Base-by-base conservation (phyloP, 2,113 vertebrate genomes). In the Psittacus erithacus region DNA sequence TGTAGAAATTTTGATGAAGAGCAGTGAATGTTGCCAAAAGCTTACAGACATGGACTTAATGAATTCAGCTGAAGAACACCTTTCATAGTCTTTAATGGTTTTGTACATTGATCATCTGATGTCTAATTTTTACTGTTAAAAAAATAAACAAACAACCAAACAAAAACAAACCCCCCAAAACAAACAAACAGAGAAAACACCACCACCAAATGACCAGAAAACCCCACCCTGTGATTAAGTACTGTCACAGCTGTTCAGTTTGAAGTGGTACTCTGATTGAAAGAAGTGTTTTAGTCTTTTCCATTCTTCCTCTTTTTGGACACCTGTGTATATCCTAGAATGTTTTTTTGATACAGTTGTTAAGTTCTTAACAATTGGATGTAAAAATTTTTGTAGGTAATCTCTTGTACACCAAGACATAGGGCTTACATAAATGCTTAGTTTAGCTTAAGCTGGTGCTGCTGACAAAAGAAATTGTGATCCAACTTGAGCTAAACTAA, bases 331-430 rank as follows among this genome's bases (percentile, higher is more conserved):
- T 46, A 38, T 65, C 25, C 16, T 52, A 24, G 13, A 63, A 35
- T 10, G 10, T 17, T 25, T 46, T 80, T 63, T 57, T 49, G 1
- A 15, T 79, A 6, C 11, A n/a, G 17, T 31, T 57, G 15, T 28
- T 35, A 17, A 5, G 3, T 55, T 83, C 17, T 74, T 74, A 69
- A 47, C 17, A 38, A 12, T 16, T 53, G 16, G 38, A 35, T 9
- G 11, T 41, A 33, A 0, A 10, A 33, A 14, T 43, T 68, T 43
- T 43, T 2, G 0, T 35, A 59, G 44, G 1, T 55, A 19, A 7
- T 29, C 2, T 73, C 88, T 29, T 11, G 11, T 2, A 4, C 17
- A 20, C 28, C 6, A 7, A 46, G 31, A 38, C 39, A 63, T 63
- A 18, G 7, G 46, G 10, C 35, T 89, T 74, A 57, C 17, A 29